Conservation (phyloP, 2,113 vertebrate species). For the Campylomormyrus tamandua region DNA sequence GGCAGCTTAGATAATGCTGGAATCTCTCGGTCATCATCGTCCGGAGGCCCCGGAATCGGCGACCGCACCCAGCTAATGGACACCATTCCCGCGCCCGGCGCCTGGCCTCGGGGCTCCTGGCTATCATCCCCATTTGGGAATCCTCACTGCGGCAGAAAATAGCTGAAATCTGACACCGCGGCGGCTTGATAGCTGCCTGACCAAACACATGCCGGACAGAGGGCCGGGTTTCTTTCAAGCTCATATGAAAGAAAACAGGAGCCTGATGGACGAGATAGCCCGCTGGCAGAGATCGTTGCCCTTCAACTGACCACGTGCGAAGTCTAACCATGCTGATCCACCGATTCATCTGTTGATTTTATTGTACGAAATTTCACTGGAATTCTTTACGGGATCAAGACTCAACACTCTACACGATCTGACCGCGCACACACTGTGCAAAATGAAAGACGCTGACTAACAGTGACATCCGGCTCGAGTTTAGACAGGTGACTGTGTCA, state of each 20-base stretch:
- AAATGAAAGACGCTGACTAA: background rate
- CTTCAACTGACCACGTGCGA: background rate
- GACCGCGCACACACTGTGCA: background rate
- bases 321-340: background rate
- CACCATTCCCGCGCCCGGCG: slow-evolving; percentile 27
- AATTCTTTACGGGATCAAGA: background rate
- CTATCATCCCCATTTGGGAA: slow-evolving; percentile 44
- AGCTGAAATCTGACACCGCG: slow-evolving; percentile 55
- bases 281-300: background rate
- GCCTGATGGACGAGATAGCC: background rate
- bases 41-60: background rate
- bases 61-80: slow-evolving; percentile 12
- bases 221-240: background rate
- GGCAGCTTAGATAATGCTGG: background rate
- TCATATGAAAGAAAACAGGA: background rate
- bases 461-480: background rate
- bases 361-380: background rate
- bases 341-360: background rate
- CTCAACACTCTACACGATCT: background rate
- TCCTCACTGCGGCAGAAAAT: slow-evolving; percentile 61
- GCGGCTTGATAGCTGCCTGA: slow-evolving; percentile 25
- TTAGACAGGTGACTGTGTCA: background rate
- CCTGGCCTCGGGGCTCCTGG: slow-evolving; percentile 27
- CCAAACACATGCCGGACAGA: slow-evolving; percentile 21
- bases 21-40: background rate